Conservation (phyloP, 2,797 vertebrate species). For the Diplodus sargus region DNA sequence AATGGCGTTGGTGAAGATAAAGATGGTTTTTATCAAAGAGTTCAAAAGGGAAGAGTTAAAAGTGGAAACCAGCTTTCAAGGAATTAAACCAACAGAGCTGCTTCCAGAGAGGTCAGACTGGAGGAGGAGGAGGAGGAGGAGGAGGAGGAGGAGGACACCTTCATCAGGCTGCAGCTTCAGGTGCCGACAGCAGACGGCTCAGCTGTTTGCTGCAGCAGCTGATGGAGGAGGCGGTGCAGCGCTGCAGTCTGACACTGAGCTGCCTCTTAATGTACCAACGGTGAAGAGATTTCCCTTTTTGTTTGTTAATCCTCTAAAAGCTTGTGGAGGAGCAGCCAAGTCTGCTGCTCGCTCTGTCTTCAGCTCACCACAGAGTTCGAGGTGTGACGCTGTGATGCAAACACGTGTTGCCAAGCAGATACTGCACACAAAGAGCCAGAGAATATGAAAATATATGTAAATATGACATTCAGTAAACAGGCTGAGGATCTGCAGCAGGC, state of each 20-base stretch:
- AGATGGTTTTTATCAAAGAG: slow-evolving; percentile 15
- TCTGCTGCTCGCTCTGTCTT: neutral
- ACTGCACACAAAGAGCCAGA: neutral
- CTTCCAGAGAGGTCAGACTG: neutral
- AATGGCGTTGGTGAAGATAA: slow-evolving; percentile 6
- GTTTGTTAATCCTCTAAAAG: slow-evolving; percentile 62
- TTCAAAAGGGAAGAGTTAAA: neutral
- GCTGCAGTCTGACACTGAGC: slow-evolving; percentile 27
- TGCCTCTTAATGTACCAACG: slow-evolving; percentile 43
- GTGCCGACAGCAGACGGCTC: neutral
- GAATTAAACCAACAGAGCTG: neutral
- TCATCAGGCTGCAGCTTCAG: neutral
- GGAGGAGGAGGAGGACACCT: neutral
- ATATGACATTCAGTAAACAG: no score
- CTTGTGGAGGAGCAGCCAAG: slow-evolving; percentile 42
- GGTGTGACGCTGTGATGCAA: neutral
- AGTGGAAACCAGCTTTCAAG: neutral
- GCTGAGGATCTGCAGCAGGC: neutral
- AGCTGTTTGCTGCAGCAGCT: neutral
- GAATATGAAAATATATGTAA: neutral
- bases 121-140: neutral
- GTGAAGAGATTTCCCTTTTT: slow-evolving; percentile 34
- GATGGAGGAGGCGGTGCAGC: slow-evolving; percentile 24
- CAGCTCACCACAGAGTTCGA: neutral
- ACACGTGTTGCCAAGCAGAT: neutral